Percentiles rank a stretch among this genome's conserved stretches.
These are phyloP conservation scores for Metaphire vulgaris DNA, from an alignment of 1,140 invertebrate genomes.

Conservation along the genomic window DNA sequence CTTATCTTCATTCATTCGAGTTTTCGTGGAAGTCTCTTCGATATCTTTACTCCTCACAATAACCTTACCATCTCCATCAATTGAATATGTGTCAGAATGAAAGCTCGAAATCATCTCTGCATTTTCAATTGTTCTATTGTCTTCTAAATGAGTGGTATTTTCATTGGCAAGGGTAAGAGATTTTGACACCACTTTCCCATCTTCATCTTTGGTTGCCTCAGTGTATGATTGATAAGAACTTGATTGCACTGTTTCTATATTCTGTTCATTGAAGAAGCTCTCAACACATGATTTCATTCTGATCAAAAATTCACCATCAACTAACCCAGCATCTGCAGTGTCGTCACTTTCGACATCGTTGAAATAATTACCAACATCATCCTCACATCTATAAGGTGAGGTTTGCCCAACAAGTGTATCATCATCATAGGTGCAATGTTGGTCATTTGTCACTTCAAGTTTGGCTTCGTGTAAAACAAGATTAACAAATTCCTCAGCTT, in stretches of 20 bases:
- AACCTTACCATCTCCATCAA: background rate
- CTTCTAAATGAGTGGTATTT: too few species aligned
- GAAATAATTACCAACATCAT: too few species aligned
- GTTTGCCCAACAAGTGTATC: too few species aligned
- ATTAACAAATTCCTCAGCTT: slow-evolving; percentile 43
- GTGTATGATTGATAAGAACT: background rate
- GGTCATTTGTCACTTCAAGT: too few species aligned
- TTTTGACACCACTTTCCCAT: background rate
- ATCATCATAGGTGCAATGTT: too few species aligned
- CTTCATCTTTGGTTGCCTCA: background rate
- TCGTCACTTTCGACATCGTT: too few species aligned
- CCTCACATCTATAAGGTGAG: too few species aligned
- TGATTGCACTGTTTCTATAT: background rate
- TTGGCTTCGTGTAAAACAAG: slow-evolving; percentile 34
- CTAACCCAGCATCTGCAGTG: too few species aligned
- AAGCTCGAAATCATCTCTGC: background rate
- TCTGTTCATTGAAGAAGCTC: background rate
- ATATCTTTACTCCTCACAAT: background rate
- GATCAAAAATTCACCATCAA: too few species aligned
- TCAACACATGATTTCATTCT: too few species aligned
- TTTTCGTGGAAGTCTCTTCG: background rate
- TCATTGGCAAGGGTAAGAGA: background rate
- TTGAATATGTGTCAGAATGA: background rate
- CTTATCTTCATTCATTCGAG: background rate
- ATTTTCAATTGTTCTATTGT: too few species aligned